phyloP scores from a whole-genome alignment of 1,140 invertebrate species.

The Drosophila ficusphila region DNA sequence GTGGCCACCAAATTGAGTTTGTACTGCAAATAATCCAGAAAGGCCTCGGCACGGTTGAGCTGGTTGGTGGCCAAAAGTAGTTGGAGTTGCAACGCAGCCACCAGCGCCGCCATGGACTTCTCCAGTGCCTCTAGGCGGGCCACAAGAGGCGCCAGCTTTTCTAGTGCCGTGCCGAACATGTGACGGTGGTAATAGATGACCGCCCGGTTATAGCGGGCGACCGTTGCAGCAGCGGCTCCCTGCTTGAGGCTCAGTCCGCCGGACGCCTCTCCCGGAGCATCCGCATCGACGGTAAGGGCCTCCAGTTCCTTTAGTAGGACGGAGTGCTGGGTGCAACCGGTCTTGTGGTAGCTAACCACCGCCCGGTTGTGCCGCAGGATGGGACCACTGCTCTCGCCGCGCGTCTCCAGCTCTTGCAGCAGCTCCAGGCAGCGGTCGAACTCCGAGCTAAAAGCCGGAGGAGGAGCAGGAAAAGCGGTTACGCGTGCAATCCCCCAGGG shows the following conservation, averaged over 20 bases:
- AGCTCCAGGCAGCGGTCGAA: slow-evolving; percentile 86
- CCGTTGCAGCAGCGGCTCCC: slow-evolving; percentile 64
- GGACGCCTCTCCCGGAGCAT: slow-evolving; percentile 2
- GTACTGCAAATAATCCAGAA: slow-evolving; percentile 73
- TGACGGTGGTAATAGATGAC: slow-evolving; percentile 91
- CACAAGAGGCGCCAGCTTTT: slow-evolving; percentile 90
- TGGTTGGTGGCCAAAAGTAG: slow-evolving; percentile 78
- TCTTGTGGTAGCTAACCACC: slow-evolving; percentile 89
- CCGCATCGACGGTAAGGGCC: slow-evolving; percentile 37
- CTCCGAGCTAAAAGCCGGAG: slow-evolving; percentile 61
- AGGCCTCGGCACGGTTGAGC: slow-evolving; percentile 69
- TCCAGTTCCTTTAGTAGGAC: slow-evolving; percentile 88
- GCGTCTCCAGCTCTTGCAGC: slow-evolving; percentile 86
- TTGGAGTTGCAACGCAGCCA: slow-evolving; percentile 85
- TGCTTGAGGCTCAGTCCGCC: slow-evolving; percentile 51
- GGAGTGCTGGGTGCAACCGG: slow-evolving; percentile 89
- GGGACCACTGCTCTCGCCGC: slow-evolving; percentile 87
- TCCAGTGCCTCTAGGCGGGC: slow-evolving; percentile 91
- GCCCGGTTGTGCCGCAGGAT: slow-evolving; percentile 91
- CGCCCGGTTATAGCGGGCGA: slow-evolving; percentile 92
- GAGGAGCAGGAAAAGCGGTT: neutral
- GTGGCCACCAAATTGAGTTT: slow-evolving; percentile 60
- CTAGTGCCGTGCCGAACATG: slow-evolving; percentile 90
- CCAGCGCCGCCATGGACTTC: slow-evolving; percentile 85
- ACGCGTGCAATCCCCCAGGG: neutral